Percentiles rank a stretch among this genome's conserved stretches.
phyloP scores from a whole-genome alignment of 2,113 vertebrate species.

The Formicarius rufipectus region DNA sequence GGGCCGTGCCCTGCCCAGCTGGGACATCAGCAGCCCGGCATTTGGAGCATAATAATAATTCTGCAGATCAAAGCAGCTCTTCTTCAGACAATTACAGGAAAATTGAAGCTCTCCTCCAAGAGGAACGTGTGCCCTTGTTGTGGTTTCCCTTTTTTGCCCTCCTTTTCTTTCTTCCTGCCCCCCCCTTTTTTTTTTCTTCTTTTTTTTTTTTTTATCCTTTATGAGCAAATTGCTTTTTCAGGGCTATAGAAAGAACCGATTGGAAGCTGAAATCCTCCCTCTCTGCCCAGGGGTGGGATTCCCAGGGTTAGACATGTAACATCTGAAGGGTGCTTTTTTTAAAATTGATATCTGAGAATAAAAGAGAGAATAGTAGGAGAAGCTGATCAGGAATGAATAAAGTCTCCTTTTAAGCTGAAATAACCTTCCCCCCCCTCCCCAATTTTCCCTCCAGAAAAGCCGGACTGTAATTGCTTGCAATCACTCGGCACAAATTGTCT shows the following conservation, averaged over 20 bases:
- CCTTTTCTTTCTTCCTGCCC: constrained; percentile 12
- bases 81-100: constrained; percentile 82
- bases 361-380: constrained; percentile 81
- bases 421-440: constrained; percentile 72
- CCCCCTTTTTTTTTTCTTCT: neutral
- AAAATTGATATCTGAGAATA: constrained; percentile 83
- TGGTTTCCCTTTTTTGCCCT: constrained; percentile 65
- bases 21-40: constrained; percentile 64
- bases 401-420: constrained; percentile 85
- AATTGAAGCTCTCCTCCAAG: constrained; percentile 79
- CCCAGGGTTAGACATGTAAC: constrained; percentile 73
- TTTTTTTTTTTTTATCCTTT: constrained; percentile 65
- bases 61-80: constrained; percentile 79
- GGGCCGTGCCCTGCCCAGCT: constrained; percentile 54
- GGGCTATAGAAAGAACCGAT: constrained; percentile 76
- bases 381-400: constrained; percentile 86
- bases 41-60: constrained; percentile 72
- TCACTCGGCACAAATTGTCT: constrained; percentile 86
- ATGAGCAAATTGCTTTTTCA: constrained; percentile 83
- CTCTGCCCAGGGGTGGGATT: constrained; percentile 79
- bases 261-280: constrained; percentile 79
- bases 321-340: constrained; percentile 80
- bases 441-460: constrained; percentile 82
- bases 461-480: constrained; percentile 85
- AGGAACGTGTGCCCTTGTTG: constrained; percentile 73